Percentiles rank a stretch among this genome's conserved stretches.
Conservation (phyloP, 2,113 vertebrate species). For the Mirza zaza region DNA sequence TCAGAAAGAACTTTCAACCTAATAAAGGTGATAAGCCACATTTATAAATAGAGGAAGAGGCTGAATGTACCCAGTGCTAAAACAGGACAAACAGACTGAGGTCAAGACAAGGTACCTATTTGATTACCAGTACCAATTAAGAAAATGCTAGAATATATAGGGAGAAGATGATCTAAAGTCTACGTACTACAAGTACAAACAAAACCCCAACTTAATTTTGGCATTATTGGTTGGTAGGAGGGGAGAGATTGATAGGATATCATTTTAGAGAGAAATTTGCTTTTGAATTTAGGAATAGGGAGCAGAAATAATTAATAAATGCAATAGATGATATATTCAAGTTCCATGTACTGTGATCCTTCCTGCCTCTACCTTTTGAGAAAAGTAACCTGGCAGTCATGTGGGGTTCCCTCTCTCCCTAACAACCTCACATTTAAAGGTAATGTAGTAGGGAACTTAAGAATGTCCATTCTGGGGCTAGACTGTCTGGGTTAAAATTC, state of each 20-base stretch:
- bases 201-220: not conserved
- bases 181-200: not conserved
- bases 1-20: not conserved
- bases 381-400: not conserved
- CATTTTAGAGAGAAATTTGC: not conserved
- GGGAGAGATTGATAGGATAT: not conserved
- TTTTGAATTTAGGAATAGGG: slow-evolving; percentile 26
- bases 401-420: not conserved
- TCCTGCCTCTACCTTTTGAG: not conserved
- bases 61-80: slow-evolving; percentile 13
- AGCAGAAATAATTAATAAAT: not conserved
- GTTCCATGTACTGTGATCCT: not conserved
- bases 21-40: slow-evolving; percentile 9
- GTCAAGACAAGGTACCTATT: not conserved
- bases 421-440: not conserved
- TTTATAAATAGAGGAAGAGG: not conserved
- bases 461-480: not conserved
- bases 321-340: not conserved
- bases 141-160: not conserved
- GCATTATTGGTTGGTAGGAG: not conserved
- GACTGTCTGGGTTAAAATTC: not conserved
- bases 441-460: not conserved
- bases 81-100: not conserved
- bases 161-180: not conserved
- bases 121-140: not conserved